phyloP scores from a whole-genome alignment of 2,888 invertebrate genomes.

The Lucinisca nassula region DNA sequence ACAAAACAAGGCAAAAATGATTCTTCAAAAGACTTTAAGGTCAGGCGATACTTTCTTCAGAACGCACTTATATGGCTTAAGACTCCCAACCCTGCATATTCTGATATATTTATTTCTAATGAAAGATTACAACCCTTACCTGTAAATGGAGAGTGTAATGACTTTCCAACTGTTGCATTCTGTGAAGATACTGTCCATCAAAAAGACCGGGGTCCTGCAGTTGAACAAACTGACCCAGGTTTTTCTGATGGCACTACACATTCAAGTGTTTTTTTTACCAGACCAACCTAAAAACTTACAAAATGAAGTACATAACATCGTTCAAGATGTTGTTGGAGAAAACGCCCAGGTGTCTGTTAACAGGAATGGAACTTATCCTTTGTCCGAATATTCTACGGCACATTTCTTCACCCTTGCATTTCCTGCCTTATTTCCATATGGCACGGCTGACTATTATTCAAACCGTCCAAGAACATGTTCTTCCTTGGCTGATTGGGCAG shows the following conservation, averaged over 20 bases:
- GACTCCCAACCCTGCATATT: conserved; percentile 56
- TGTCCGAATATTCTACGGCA: conserved; percentile 51
- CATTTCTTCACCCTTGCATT: conserved; percentile 48
- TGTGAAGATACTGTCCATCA: not conserved
- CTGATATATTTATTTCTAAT: conserved; percentile 44
- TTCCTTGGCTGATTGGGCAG: conserved; percentile 32
- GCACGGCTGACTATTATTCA: conserved; percentile 31
- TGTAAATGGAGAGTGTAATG: conserved; percentile 28
- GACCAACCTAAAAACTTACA: conserved; percentile 12
- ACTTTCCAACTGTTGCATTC: conserved; percentile 4
- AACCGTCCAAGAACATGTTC: conserved; percentile 43
- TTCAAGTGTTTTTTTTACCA: conserved; percentile 41
- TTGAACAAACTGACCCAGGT: conserved; percentile 35
- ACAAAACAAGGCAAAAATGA: conserved; percentile 55
- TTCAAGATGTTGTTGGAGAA: conserved; percentile 10
- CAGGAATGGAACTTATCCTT: conserved; percentile 45
- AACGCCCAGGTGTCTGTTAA: not conserved
- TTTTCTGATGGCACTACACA: conserved; percentile 23
- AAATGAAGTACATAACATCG: conserved; percentile 10
- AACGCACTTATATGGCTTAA: conserved; percentile 59
- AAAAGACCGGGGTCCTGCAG: conserved; percentile 47
- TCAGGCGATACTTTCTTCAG: conserved; percentile 48
- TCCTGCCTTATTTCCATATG: conserved; percentile 40
- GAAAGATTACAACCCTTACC: conserved; percentile 45
- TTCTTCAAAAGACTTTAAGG: conserved; percentile 46